Conservation (phyloP, 2,797 vertebrate species). For the Acipenser oxyrinchus region DNA sequence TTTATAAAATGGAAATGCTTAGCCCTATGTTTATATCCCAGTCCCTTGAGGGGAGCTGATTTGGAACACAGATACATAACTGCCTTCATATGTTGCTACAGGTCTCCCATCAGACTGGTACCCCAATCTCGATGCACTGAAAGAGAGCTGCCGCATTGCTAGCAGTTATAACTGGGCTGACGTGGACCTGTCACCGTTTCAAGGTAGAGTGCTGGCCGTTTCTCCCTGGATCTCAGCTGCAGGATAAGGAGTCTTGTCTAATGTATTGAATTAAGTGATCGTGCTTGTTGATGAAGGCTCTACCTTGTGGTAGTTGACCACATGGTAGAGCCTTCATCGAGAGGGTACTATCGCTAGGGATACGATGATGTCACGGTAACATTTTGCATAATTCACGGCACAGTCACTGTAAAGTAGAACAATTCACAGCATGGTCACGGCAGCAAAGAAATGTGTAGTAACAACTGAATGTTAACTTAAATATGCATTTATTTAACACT, state of each 20-base stretch:
- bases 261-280: neutral
- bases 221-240: slow-evolving; percentile 23
- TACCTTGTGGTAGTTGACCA: too few species aligned
- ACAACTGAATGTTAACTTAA: too few species aligned
- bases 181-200: slow-evolving; percentile 86
- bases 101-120: slow-evolving; percentile 81
- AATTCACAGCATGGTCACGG: too few species aligned
- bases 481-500: too few species aligned
- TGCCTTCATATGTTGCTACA: slow-evolving; percentile 40
- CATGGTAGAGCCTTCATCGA: too few species aligned
- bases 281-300: neutral
- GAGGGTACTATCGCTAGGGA: too few species aligned
- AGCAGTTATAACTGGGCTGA: slow-evolving; percentile 92
- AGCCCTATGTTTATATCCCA: too few species aligned
- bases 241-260: slow-evolving; percentile 3
- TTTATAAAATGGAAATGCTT: too few species aligned
- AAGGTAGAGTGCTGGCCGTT: slow-evolving; percentile 56
- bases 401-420: too few species aligned
- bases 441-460: too few species aligned
- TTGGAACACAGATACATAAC: neutral
- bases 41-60: neutral
- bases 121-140: slow-evolving; percentile 84
- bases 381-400: too few species aligned
- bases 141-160: slow-evolving; percentile 89
- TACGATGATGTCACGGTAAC: too few species aligned